Percentiles rank a stretch among this genome's conserved stretches.
These are phyloP conservation scores for Notocelia uddmanniana DNA, from an alignment of 2,888 invertebrate species.

Conservation along the genomic window DNA sequence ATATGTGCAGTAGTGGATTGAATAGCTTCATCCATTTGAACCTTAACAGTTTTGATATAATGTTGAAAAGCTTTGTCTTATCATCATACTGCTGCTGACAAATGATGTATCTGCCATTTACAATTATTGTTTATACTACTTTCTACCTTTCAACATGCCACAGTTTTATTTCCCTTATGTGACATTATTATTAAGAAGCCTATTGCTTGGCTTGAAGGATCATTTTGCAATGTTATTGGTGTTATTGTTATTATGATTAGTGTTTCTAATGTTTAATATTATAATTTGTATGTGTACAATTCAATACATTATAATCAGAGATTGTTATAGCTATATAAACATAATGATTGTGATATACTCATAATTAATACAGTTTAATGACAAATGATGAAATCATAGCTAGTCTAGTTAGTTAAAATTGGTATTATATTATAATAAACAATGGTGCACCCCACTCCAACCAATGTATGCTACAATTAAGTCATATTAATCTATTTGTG, in stretches of 20 bases:
- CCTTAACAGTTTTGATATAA: not conserved
- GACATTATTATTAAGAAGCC: not conserved
- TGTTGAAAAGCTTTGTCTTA: not conserved
- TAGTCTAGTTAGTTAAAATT: too few species aligned
- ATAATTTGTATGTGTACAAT: constrained; percentile 14
- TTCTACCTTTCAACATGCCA: not conserved
- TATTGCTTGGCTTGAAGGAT: not conserved
- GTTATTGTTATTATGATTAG: not conserved
- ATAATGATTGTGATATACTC: not conserved
- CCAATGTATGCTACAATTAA: too few species aligned
- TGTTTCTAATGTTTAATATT: not conserved
- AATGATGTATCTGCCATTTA: not conserved
- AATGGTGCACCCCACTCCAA: too few species aligned
- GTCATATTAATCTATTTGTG: too few species aligned
- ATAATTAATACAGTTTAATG: not conserved
- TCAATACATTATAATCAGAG: not conserved
- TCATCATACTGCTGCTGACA: not conserved
- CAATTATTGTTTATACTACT: not conserved
- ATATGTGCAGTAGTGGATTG: not conserved
- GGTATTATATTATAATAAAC: too few species aligned
- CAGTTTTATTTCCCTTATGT: not conserved
- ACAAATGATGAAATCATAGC: not conserved
- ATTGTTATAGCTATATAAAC: not conserved
- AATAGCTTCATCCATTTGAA: not conserved
- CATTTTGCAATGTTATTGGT: not conserved